These are phyloP conservation scores for Otis tarda DNA, from an alignment of 2,113 vertebrate species.

Conservation along the genomic window DNA sequence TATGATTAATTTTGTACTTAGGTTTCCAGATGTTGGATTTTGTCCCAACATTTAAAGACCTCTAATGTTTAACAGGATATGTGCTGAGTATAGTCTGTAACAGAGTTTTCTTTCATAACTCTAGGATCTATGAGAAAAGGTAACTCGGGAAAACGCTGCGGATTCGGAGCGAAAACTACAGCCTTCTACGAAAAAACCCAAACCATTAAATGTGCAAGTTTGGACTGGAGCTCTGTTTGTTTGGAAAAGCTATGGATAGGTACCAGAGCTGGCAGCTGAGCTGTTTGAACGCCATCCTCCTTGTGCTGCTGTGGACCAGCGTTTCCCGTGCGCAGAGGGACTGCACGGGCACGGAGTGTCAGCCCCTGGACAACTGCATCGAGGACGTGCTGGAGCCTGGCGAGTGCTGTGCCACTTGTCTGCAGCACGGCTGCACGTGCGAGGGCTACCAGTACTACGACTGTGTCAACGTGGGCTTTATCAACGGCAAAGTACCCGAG, in stretches of 20 bases:
- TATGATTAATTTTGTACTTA: constrained; percentile 61
- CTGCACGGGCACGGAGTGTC: constrained; percentile 85
- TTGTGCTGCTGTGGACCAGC: constrained; percentile 53
- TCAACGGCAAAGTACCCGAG: constrained; percentile 88
- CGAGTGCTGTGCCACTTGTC: constrained; percentile 84
- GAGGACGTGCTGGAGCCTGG: constrained; percentile 84
- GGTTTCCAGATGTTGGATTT: constrained; percentile 76
- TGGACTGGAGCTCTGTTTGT: background rate
- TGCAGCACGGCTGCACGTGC: constrained; percentile 86
- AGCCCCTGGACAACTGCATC: constrained; percentile 84
- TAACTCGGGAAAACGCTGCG: background rate
- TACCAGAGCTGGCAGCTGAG: constrained; percentile 28
- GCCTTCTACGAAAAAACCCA: background rate
- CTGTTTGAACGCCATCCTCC: constrained; percentile 53
- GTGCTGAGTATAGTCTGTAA: constrained; percentile 64
- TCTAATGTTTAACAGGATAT: constrained; percentile 71
- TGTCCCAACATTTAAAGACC: constrained; percentile 61
- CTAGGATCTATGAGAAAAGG: constrained; percentile 71
- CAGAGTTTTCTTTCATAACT: constrained; percentile 67
- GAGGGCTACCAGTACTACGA: constrained; percentile 97
- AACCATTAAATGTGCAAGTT: background rate
- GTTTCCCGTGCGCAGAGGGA: constrained; percentile 71
- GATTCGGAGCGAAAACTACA: constrained; percentile 1
- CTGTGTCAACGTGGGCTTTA: constrained; percentile 88
- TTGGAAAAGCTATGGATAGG: constrained; percentile 64